Evolutionary conservation across 1,140 invertebrate genomes (phyloP).

Genomic region (Atta colombica): DNA sequence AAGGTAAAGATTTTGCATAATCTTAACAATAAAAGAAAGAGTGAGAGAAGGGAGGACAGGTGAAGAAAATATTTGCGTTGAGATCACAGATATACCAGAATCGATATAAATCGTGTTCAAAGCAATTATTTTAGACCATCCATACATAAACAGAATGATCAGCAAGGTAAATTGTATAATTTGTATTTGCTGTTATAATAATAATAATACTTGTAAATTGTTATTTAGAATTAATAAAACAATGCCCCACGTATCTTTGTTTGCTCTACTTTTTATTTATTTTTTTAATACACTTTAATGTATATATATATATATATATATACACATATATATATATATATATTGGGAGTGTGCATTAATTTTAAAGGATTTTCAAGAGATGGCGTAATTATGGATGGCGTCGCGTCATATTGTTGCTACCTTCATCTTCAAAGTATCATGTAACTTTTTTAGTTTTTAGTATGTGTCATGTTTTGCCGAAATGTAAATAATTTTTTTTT

Average conservation of each 20-base stretch:
- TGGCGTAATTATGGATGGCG: no score
- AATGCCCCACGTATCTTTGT: conserved; percentile 37
- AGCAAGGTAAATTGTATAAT: conserved; percentile 64
- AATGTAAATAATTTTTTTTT: no score
- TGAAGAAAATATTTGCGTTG: background rate
- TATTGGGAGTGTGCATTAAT: no score
- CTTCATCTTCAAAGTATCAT: no score
- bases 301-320: no score
- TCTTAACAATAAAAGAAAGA: conserved; percentile 73
- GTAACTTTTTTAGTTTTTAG: no score
- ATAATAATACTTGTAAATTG: conserved; percentile 80
- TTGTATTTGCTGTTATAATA: conserved; percentile 69
- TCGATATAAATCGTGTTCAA: conserved; percentile 63
- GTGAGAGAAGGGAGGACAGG: conserved; percentile 5
- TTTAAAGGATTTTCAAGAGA: no score
- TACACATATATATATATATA: no score
- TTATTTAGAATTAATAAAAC: conserved; percentile 81
- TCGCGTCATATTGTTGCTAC: no score
- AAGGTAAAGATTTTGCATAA: conserved; percentile 86
- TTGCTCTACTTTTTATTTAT: background rate
- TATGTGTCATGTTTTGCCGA: no score
- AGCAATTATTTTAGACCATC: conserved; percentile 74
- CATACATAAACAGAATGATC: conserved; percentile 69
- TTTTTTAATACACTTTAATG: background rate
- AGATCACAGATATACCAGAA: background rate